A percentile compares a stretch with the other conserved stretches of the same genome.
phyloP scores from a whole-genome alignment of 2,888 invertebrate genomes.

The Drosophila incognita region DNA sequence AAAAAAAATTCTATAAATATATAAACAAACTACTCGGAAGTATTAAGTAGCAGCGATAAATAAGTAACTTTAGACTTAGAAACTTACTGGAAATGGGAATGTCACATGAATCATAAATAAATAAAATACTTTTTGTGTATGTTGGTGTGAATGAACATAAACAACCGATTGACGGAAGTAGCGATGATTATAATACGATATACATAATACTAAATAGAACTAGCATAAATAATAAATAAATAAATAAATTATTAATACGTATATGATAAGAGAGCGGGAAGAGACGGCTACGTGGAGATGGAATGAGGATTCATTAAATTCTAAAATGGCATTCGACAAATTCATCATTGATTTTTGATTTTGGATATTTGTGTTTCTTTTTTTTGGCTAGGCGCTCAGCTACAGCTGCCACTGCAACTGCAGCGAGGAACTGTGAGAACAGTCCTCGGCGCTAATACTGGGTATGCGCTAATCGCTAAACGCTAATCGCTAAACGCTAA shows the following conservation, averaged over 20 bases:
- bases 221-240: constrained; percentile 29
- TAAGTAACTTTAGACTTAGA: constrained; percentile 19
- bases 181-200: constrained; percentile 17
- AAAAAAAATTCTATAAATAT: constrained; percentile 6
- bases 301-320: constrained; percentile 28
- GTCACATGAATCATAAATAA: constrained; percentile 35
- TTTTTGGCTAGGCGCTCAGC: constrained; percentile 22
- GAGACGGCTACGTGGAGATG: not conserved
- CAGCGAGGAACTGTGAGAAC: constrained; percentile 25
- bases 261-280: constrained; percentile 30
- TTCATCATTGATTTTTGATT: constrained; percentile 28
- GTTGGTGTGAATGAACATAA: constrained; percentile 25
- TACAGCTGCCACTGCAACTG: constrained; percentile 5
- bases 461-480: not conserved
- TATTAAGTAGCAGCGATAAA: not conserved
- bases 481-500: not conserved
- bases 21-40: constrained; percentile 24
- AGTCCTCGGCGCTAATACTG: constrained; percentile 54
- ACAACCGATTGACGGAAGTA: constrained; percentile 8
- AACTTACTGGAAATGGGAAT: constrained; percentile 13
- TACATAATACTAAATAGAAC: constrained; percentile 33
- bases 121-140: constrained; percentile 28
- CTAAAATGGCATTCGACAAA: constrained; percentile 58
- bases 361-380: constrained; percentile 4
- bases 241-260: constrained; percentile 50